Evolutionary conservation across 2,888 invertebrate species (phyloP).

Genomic region (Brenthis hecate): DNA sequence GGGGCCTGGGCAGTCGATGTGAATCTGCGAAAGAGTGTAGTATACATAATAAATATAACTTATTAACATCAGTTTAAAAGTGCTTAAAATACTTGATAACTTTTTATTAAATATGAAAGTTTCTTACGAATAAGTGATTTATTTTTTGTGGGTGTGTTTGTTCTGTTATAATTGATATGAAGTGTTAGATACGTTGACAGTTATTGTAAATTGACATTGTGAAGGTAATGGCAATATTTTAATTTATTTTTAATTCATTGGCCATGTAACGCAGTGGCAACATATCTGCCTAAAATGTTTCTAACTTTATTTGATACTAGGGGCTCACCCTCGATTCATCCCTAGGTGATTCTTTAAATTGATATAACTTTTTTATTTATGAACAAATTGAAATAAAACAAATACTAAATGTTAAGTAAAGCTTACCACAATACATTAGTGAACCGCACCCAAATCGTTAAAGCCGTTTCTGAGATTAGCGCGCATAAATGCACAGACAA

Average conservation of each 20-base stretch:
- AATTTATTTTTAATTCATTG: too few relatives aligned
- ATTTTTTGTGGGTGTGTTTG: constrained; percentile 4
- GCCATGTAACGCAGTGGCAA: neutral
- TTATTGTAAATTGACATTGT: neutral
- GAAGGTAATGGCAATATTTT: neutral
- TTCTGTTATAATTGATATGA: neutral
- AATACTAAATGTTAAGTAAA: too few relatives aligned
- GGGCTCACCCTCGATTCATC: too few relatives aligned
- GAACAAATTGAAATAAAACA: too few relatives aligned
- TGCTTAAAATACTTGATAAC: neutral
- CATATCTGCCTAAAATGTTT: too few relatives aligned
- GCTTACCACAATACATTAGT: too few relatives aligned
- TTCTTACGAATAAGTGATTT: neutral
- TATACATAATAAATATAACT: constrained; percentile 18
- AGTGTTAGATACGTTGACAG: neutral
- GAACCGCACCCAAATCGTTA: too few relatives aligned
- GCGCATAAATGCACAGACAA: too few relatives aligned
- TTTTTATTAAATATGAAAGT: constrained; percentile 3
- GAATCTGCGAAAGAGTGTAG: constrained; percentile 60
- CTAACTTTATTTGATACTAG: too few relatives aligned
- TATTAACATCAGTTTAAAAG: neutral
- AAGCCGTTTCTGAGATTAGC: too few relatives aligned
- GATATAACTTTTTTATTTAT: too few relatives aligned
- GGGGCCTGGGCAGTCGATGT: constrained; percentile 70
- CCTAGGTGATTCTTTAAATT: too few relatives aligned